Evolutionary conservation across 2,888 invertebrate genomes (phyloP), one percentile per base, ranked within the genome.

Genomic region (Hipparchia sbordonii): DNA sequence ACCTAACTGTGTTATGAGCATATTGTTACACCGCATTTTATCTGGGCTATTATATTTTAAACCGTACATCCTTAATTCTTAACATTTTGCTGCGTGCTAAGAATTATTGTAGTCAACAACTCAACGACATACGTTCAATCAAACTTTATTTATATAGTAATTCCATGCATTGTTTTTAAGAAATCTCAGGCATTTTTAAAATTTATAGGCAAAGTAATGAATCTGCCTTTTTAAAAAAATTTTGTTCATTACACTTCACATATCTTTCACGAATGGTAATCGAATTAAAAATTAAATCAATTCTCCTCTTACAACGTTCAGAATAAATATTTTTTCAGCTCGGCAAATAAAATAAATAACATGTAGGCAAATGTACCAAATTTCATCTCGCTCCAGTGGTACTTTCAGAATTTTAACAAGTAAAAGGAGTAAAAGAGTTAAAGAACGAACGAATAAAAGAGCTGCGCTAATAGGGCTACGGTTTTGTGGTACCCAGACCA

Each of bases 401-500:
- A 76, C 68, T 74, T 75, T 73, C 65, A 66, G 75, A 77, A 72
- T 77, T 77, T 79, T 79, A 71, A 75, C 76, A 72, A 72, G 79
- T 81, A 79, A 80, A 82, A 79, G 79, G 77, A 71, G 79, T 81
- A 82, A 74, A 75, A 72, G 72, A 54, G 33, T 68, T 72, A 72
- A 67, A 66, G 71, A 73, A 73, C 70, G 70, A 67, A 67, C 65
- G 72, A 70, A 74, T 74, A 74, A 72, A 74, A 72, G 74, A 72
- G 67, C 63, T 70, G 67, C 72, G 72, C 75, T 76, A 76, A 76
- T 76, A 76, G 75, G 75, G 68, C 63, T 70, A 65, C 65, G 74
- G 57, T 74, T 76, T 76, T 72, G 70, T 74, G 59, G 69, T 60
- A 61, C 54, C 62, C 63, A 56, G 65, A 67, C 70, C 62, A 52